phyloP scores from a whole-genome alignment of 2,888 invertebrate species.

The Dryococelus australis region DNA sequence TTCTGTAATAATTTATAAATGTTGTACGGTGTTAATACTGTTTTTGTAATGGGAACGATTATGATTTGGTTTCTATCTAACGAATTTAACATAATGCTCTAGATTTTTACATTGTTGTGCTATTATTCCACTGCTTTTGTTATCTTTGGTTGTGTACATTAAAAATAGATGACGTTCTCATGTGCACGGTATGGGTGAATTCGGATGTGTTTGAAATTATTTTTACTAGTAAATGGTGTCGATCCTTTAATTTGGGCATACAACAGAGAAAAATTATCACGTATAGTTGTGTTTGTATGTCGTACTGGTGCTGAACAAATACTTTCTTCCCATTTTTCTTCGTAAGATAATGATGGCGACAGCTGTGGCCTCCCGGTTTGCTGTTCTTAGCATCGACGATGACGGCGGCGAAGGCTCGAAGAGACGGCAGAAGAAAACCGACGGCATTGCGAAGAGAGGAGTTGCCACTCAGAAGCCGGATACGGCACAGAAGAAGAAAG shows the following conservation, averaged over 20 bases:
- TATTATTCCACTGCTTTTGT: no score
- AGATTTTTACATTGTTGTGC: no score
- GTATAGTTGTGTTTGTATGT: no score
- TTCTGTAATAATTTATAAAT: no score
- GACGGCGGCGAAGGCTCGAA: slow-evolving; percentile 64
- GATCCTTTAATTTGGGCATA: no score
- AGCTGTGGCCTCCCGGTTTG: slow-evolving; percentile 73
- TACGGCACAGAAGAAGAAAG: slow-evolving; percentile 50
- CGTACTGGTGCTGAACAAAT: no score
- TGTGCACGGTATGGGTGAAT: neutral
- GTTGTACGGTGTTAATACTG: no score
- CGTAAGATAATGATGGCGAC: slow-evolving; percentile 36
- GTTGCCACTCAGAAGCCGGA: slow-evolving; percentile 34
- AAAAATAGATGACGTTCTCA: neutral
- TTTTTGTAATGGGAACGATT: no score
- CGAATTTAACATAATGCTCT: no score
- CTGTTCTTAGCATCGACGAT: slow-evolving; percentile 76
- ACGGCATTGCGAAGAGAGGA: slow-evolving; percentile 51
- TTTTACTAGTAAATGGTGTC: neutral
- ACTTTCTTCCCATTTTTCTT: neutral
- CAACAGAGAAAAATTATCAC: no score
- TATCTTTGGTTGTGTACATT: neutral
- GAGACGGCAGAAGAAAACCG: slow-evolving; percentile 57
- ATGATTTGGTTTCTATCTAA: no score
- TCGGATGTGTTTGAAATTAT: neutral